These are phyloP conservation scores for Saturnia pavonia DNA, from an alignment of 2,888 invertebrate species.

Conservation along the genomic window DNA sequence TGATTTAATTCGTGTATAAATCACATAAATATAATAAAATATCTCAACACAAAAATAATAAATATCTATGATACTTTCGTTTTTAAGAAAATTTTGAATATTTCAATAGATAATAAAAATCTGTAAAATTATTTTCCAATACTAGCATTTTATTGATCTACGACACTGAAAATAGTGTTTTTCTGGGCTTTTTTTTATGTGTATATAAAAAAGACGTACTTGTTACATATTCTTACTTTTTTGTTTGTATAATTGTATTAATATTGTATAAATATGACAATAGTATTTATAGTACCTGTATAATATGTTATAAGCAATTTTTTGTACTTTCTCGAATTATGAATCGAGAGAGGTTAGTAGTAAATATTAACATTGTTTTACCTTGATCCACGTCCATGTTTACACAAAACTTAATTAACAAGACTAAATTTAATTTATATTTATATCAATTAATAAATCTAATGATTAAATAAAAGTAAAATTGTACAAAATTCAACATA, in stretches of 20 bases:
- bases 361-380: constrained; percentile 36
- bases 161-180: neutral
- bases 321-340: constrained; percentile 19
- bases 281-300: neutral
- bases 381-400: constrained; percentile 72
- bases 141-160: neutral
- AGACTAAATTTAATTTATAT: constrained; percentile 17
- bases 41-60: no score
- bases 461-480: constrained; percentile 22
- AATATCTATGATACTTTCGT: no score
- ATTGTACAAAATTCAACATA: constrained; percentile 15
- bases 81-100: neutral
- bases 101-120: neutral
- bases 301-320: neutral
- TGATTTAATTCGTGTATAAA: no score
- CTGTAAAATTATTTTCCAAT: neutral
- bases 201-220: neutral
- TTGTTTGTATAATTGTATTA: neutral
- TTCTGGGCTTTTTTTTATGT: neutral
- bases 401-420: constrained; percentile 12
- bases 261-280: neutral
- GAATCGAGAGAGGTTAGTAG: constrained; percentile 42
- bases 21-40: no score
- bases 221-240: neutral
- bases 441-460: constrained; percentile 7